Evolutionary conservation across 2,888 invertebrate genomes (phyloP).

Genomic region (Aethes cnicana): DNA sequence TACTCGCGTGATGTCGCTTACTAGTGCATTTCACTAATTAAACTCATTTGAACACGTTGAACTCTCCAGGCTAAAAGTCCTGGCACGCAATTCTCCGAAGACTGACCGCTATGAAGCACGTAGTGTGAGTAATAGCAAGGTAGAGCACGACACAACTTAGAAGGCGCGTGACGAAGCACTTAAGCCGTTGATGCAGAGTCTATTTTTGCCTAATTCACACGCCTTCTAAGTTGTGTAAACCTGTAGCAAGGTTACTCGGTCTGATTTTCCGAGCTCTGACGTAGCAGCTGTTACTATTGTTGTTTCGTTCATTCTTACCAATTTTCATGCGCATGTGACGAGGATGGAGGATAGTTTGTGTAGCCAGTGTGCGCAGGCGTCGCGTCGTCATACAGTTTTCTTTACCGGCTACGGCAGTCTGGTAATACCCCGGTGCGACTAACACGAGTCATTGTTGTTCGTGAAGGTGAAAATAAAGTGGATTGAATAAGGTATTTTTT

Average conservation of each 20-base stretch:
- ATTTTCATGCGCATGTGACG: conserved; percentile 14
- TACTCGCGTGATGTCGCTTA: conserved; percentile 9
- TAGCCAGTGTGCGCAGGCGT: conserved; percentile 31
- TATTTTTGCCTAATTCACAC: too few species aligned
- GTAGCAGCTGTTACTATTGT: conserved; percentile 33
- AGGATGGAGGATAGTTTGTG: conserved; percentile 12
- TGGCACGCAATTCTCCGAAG: conserved; percentile 1
- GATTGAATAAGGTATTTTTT: conserved; percentile 17
- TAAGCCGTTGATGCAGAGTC: too few species aligned
- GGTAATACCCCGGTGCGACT: conserved; percentile 32
- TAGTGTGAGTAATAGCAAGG: conserved; percentile 35
- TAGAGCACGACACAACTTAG: too few species aligned
- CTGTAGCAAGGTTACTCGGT: too few species aligned
- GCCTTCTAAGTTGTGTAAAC: too few species aligned
- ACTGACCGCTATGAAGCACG: background rate
- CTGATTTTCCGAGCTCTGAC: conserved; percentile 54
- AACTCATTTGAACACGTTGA: conserved; percentile 2
- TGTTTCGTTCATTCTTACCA: conserved; percentile 39
- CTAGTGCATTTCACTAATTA: conserved; percentile 25
- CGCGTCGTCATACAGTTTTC: conserved; percentile 37
- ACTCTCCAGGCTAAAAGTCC: background rate
- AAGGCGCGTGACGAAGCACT: too few species aligned
- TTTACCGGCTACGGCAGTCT: conserved; percentile 21
- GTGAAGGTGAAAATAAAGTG: conserved; percentile 17
- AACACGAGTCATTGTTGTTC: conserved; percentile 30